These are phyloP conservation scores for Trisateles emortualis DNA, from an alignment of 2,888 invertebrate genomes.

Conservation along the genomic window DNA sequence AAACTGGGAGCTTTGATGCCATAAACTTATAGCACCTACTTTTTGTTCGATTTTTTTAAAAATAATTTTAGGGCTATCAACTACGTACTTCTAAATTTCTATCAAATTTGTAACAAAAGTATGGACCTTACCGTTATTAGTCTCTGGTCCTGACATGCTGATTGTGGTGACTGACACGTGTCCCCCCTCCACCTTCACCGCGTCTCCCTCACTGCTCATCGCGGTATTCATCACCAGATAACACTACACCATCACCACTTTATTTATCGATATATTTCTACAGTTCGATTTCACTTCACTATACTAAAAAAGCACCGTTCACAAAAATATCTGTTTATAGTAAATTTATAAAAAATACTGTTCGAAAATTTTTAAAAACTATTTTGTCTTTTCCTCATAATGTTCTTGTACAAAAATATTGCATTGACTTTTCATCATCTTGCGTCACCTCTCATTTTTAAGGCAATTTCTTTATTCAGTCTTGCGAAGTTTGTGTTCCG, in stretches of 20 bases:
- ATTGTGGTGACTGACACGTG: constrained; percentile 94
- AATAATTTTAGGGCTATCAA: not conserved
- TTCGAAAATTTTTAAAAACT: constrained; percentile 60
- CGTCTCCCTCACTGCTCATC: constrained; percentile 80
- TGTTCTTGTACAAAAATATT: constrained; percentile 61
- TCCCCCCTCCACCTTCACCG: constrained; percentile 82
- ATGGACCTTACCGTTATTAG: constrained; percentile 82
- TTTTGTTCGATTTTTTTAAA: no score
- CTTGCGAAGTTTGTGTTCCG: constrained; percentile 55
- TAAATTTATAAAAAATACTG: constrained; percentile 66
- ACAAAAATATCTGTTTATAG: constrained; percentile 45
- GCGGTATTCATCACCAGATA: constrained; percentile 64
- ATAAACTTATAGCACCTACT: no score
- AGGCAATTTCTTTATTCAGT: constrained; percentile 76
- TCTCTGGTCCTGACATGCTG: constrained; percentile 89
- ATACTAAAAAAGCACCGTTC: constrained; percentile 70
- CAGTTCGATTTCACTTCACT: constrained; percentile 65
- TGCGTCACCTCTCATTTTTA: constrained; percentile 69
- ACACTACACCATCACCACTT: constrained; percentile 60
- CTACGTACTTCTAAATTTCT: not conserved
- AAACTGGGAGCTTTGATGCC: no score
- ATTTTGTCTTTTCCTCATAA: constrained; percentile 59
- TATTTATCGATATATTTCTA: constrained; percentile 63
- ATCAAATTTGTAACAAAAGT: not conserved
- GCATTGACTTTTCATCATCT: constrained; percentile 68